phyloP scores from a whole-genome alignment of 2,797 vertebrate species.

The Sebastes jordani region DNA sequence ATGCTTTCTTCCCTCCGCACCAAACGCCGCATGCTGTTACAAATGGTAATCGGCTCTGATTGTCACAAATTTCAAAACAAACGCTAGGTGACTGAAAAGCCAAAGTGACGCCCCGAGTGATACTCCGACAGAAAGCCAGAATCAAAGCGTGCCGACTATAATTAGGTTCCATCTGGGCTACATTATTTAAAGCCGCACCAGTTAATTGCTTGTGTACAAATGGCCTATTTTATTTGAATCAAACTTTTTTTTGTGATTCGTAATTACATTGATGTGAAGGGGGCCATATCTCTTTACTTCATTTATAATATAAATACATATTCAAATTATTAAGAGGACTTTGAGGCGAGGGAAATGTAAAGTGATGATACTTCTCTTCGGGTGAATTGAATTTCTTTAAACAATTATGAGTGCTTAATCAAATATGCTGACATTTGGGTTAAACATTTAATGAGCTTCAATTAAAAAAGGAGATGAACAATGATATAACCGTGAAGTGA shows the following conservation, averaged over 20 bases:
- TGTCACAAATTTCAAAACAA: constrained; percentile 85
- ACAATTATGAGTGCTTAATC: constrained; percentile 62
- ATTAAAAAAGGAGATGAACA: constrained; percentile 64
- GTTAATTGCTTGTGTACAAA: constrained; percentile 87
- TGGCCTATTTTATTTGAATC: constrained; percentile 86
- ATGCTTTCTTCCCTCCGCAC: constrained; percentile 76
- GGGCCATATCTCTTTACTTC: constrained; percentile 66
- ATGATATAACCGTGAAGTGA: constrained; percentile 51
- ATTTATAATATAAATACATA: constrained; percentile 76
- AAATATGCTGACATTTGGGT: constrained; percentile 67
- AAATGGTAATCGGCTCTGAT: constrained; percentile 83
- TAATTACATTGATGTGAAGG: constrained; percentile 82
- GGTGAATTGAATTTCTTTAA: constrained; percentile 60
- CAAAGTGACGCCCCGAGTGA: constrained; percentile 82
- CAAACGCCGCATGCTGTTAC: constrained; percentile 78
- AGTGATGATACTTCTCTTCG: constrained; percentile 60
- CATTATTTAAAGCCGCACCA: constrained; percentile 83
- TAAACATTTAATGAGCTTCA: constrained; percentile 73
- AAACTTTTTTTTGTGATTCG: constrained; percentile 76
- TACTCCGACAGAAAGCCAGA: constrained; percentile 75
- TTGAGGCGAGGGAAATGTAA: constrained; percentile 53
- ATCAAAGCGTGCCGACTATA: constrained; percentile 85
- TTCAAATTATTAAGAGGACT: constrained; percentile 66
- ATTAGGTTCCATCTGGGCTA: constrained; percentile 87
- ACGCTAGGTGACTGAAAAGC: constrained; percentile 83